A percentile compares a stretch with the other conserved stretches of the same genome.
Conservation (phyloP, 2,888 invertebrate species). For the Cepaea hortensis region DNA sequence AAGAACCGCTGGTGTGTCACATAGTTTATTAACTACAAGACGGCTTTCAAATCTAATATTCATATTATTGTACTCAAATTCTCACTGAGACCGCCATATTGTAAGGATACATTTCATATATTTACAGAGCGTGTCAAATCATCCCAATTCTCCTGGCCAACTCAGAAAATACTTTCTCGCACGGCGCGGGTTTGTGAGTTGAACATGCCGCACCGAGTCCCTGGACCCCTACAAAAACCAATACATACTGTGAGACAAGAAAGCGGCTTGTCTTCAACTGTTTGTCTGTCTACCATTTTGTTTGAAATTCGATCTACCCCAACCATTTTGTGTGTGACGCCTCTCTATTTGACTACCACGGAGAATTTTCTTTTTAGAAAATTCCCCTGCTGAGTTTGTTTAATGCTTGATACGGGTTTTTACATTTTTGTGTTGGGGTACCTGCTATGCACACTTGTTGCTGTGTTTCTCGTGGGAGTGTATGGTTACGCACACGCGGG, state of each 20-base stretch:
- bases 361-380: neutral
- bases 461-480: neutral
- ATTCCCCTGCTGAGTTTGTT: neutral
- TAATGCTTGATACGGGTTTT: neutral
- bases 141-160: neutral
- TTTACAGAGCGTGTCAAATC: neutral
- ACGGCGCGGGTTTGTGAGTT: neutral
- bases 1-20: no score
- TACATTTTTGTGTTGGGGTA: neutral
- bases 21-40: neutral
- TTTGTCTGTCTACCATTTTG: neutral
- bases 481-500: neutral
- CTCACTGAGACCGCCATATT: neutral
- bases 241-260: neutral
- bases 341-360: neutral
- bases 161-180: neutral
- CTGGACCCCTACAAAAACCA: neutral
- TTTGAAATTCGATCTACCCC: slow-evolving; percentile 10
- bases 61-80: neutral
- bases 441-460: neutral
- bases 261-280: neutral
- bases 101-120: slow-evolving; percentile 17
- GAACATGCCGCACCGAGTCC: neutral
- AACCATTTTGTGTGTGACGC: neutral
- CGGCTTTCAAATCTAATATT: neutral